These are phyloP conservation scores for Notodonta dromedarius DNA, from an alignment of 2,888 invertebrate species.

Conservation along the genomic window DNA sequence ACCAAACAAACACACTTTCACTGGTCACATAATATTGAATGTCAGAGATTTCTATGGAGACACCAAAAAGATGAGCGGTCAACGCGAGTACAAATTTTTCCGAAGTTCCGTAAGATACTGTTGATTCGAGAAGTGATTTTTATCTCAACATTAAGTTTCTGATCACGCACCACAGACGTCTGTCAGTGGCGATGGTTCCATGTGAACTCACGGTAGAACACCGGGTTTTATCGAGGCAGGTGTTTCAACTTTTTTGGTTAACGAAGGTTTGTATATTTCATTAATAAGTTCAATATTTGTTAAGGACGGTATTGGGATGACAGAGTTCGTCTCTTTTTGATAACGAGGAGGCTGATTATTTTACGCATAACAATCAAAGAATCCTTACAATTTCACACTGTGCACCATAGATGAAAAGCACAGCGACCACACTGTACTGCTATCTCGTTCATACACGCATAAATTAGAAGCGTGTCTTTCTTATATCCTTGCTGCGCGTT, in stretches of 20 bases:
- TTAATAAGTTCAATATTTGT: not conserved
- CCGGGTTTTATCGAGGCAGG: constrained; percentile 33
- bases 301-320: not conserved
- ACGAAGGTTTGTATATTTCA: not conserved
- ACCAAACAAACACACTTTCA: constrained; percentile 22
- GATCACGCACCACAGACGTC: constrained; percentile 67
- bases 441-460: constrained; percentile 47
- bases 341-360: no score
- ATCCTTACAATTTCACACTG: constrained; percentile 18
- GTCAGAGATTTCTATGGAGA: not conserved
- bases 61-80: not conserved
- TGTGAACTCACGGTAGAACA: constrained; percentile 33
- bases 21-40: constrained; percentile 13
- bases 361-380: constrained; percentile 9
- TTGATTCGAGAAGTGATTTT: constrained; percentile 57
- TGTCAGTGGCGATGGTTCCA: constrained; percentile 33
- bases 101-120: constrained; percentile 3
- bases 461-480: constrained; percentile 36
- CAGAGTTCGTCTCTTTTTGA: not conserved
- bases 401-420: constrained; percentile 37
- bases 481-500: constrained; percentile 45
- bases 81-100: not conserved
- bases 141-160: constrained; percentile 61
- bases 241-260: constrained; percentile 21
- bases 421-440: constrained; percentile 12